Conservation (phyloP, 2,888 invertebrate species). For the Noctua janthe region DNA sequence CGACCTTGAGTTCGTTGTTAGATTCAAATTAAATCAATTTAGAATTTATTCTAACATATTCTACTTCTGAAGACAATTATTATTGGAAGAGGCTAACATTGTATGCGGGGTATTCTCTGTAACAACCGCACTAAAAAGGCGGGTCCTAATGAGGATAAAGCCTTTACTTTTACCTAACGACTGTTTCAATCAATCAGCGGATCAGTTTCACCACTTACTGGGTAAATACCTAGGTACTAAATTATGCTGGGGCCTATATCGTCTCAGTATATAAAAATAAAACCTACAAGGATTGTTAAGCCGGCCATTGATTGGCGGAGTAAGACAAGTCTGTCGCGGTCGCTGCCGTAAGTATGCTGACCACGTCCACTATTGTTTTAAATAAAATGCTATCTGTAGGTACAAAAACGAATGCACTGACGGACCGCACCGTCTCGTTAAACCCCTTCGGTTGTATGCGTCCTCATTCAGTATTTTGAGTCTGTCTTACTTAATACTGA, state of each 20-base stretch:
- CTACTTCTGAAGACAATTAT: background rate
- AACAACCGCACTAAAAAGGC: constrained; percentile 21
- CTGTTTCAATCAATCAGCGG: constrained; percentile 46
- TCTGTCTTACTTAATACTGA: background rate
- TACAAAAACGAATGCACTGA: constrained; percentile 73
- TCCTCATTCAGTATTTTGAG: constrained; percentile 63
- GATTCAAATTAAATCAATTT: background rate
- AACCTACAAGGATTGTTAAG: constrained; percentile 51
- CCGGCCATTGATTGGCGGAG: constrained; percentile 74
- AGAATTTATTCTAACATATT: background rate
- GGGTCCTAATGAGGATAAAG: constrained; percentile 32
- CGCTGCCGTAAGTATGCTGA: constrained; percentile 72
- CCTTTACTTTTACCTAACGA: constrained; percentile 45
- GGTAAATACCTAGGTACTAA: constrained; percentile 45
- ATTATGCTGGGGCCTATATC: constrained; percentile 41
- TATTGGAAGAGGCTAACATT: background rate
- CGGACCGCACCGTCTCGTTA: constrained; percentile 76
- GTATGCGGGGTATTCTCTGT: background rate
- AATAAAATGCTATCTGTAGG: constrained; percentile 76
- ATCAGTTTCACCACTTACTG: constrained; percentile 35
- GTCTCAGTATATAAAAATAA: constrained; percentile 52
- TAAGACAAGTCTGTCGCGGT: constrained; percentile 72
- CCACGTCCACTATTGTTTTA: constrained; percentile 85
- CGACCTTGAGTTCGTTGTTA: background rate
- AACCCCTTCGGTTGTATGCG: constrained; percentile 56